phyloP scores from a whole-genome alignment of 2,888 invertebrate species.

The Cerastis leucographa region DNA sequence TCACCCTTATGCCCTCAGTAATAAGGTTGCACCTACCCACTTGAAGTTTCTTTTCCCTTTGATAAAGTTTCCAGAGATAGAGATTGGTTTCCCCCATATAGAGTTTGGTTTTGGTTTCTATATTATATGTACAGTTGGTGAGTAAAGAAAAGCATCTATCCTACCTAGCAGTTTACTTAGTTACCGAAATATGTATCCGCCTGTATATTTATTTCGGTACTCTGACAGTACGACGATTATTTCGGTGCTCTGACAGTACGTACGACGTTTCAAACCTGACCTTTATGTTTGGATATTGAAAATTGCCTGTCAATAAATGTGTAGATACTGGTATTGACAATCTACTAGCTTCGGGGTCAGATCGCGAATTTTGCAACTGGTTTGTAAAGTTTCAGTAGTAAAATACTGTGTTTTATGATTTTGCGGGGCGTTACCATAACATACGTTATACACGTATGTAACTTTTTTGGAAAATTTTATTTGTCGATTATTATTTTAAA shows the following conservation, averaged over 20 bases:
- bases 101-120: too few species aligned
- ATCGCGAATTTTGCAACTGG: not conserved
- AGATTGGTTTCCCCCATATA: slow-evolving; percentile 1
- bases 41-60: slow-evolving; percentile 1
- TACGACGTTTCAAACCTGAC: not conserved
- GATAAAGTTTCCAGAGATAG: slow-evolving; percentile 9
- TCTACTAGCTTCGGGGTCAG: not conserved
- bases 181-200: not conserved
- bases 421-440: not conserved
- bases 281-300: slow-evolving; percentile 15
- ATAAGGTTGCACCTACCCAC: not conserved
- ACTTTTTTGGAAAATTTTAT: not conserved
- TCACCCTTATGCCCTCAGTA: not conserved
- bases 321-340: not conserved
- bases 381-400: not conserved
- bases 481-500: too few species aligned
- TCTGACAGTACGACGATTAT: not conserved
- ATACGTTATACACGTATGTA: not conserved
- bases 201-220: not conserved
- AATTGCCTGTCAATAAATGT: slow-evolving; percentile 2
- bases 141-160: not conserved
- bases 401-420: not conserved
- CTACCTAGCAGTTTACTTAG: not conserved
- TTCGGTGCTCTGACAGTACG: not conserved
- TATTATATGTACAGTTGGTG: not conserved